phyloP scores from a whole-genome alignment of 1,140 invertebrate species.

The Drosophila pseudoobscura region DNA sequence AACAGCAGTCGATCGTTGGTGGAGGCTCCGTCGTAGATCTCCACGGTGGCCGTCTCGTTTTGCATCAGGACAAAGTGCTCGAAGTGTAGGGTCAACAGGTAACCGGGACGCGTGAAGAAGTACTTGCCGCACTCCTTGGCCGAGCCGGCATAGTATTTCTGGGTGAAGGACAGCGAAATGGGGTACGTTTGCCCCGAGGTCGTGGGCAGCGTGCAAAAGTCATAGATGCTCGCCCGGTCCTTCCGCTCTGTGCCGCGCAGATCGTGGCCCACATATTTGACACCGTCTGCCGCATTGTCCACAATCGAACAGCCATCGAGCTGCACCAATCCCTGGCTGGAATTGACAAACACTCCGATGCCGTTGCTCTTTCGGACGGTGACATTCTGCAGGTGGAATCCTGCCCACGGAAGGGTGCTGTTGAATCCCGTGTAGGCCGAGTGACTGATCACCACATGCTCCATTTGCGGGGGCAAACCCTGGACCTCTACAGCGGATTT shows the following conservation, averaged over 20 bases:
- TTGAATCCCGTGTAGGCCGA: conserved; percentile 97
- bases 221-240: conserved; percentile 89
- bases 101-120: conserved; percentile 90
- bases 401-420: conserved; percentile 92
- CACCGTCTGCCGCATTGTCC: conserved; percentile 93
- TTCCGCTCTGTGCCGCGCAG: conserved; percentile 88
- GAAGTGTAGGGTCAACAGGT: conserved; percentile 93
- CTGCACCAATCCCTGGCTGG: conserved; percentile 89
- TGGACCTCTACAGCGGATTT: conserved; percentile 94
- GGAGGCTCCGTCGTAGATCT: conserved; percentile 91
- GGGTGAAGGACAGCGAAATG: conserved; percentile 89
- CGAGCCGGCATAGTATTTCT: conserved; percentile 88
- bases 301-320: conserved; percentile 89
- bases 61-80: conserved; percentile 89
- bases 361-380: conserved; percentile 93
- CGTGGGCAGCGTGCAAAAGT: conserved; percentile 92
- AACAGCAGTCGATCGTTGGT: conserved; percentile 88
- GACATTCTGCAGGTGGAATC: conserved; percentile 91
- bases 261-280: conserved; percentile 93
- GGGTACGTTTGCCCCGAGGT: conserved; percentile 93
- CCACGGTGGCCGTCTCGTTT: conserved; percentile 89
- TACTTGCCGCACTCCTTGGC: conserved; percentile 89
- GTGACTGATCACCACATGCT: conserved; percentile 90
- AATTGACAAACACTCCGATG: conserved; percentile 95
- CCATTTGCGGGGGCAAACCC: conserved; percentile 93